A percentile compares a stretch with the other conserved stretches of the same genome.
These are phyloP conservation scores for Ochropleura plecta DNA, from an alignment of 2,888 invertebrate species.

Conservation along the genomic window DNA sequence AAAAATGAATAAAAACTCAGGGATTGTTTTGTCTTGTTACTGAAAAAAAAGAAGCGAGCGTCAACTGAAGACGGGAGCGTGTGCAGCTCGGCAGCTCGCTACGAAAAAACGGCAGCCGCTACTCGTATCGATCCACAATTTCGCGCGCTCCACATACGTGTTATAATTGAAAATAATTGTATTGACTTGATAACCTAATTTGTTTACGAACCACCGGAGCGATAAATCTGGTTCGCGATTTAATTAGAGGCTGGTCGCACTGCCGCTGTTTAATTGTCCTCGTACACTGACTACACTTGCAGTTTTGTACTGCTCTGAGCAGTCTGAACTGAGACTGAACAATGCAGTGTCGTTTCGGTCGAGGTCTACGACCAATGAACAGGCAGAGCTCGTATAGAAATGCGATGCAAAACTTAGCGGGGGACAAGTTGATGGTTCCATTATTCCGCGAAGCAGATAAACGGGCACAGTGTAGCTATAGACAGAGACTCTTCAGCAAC, in stretches of 20 bases:
- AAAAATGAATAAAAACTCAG: slow-evolving; percentile 78
- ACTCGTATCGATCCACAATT: slow-evolving; percentile 57
- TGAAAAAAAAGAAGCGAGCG: slow-evolving; percentile 66
- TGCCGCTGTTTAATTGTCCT: slow-evolving; percentile 45
- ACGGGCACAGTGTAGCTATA: slow-evolving; percentile 49
- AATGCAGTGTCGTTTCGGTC: slow-evolving; percentile 42
- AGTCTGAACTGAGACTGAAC: slow-evolving; percentile 11
- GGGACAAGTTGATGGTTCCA: slow-evolving; percentile 66
- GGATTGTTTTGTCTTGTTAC: slow-evolving; percentile 78
- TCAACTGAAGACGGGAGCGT: slow-evolving; percentile 66
- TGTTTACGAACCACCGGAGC: slow-evolving; percentile 62
- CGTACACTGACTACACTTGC: slow-evolving; percentile 31
- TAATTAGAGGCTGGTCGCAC: slow-evolving; percentile 54
- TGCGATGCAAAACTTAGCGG: slow-evolving; percentile 59
- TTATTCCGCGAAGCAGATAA: slow-evolving; percentile 62
- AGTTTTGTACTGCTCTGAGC: slow-evolving; percentile 15
- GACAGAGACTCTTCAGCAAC: slow-evolving; percentile 61
- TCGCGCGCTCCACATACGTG: slow-evolving; percentile 54
- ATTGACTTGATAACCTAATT: slow-evolving; percentile 65
- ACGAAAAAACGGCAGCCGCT: slow-evolving; percentile 41
- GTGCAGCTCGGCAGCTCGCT: slow-evolving; percentile 42
- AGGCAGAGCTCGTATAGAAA: slow-evolving; percentile 46
- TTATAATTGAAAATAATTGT: slow-evolving; percentile 65
- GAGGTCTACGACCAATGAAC: slow-evolving; percentile 41
- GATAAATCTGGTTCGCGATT: slow-evolving; percentile 63